Base-by-base conservation (phyloP, 2,888 invertebrate genomes). In the Ferrisia virgata region DNA sequence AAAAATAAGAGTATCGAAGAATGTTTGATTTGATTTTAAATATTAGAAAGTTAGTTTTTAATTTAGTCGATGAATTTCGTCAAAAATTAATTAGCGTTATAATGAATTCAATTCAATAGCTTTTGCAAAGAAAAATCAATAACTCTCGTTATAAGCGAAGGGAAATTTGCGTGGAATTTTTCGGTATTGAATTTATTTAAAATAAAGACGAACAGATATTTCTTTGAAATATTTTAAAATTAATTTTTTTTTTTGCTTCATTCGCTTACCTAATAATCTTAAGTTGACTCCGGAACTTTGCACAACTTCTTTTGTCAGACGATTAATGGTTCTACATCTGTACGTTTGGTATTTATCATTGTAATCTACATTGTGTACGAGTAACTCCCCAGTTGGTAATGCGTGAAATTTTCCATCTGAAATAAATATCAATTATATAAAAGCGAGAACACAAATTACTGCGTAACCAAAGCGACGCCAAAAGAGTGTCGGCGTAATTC, bases 361-460 rank as follows among this genome's bases (percentile, higher is more conserved):
- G 89, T 92, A 93, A 88, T 93, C 93, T 87, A 94, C 90, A 88
- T 93, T 92, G 89, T 93, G 93, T 86, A 94, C 92, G 87, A 94
- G 90, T 86, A 94, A 91, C 88, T 93, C 93, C 85, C 93, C 94
- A 85, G 93, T 92, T 86, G 93, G 93, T 87, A 94, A 90, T 87
- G 93, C 91, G 89, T 93, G 93, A 89, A 92, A 93, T 89, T 94
- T 94, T 86, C 93, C 93, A 89, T 93, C 93, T 93, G 90, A 84
- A 90, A 90, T 85, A 85, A 85, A 36, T 31, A 43, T 40, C 33
- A n/a, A 84, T 22, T 18, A 40, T 82, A 25, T 53, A 64, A 79
- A 28, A 25, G 58, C 31, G 36, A 82, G 72, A 39, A 40, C 40
- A 69, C 25, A 82, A 22, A 64, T 79, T 36, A 79, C 22, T 28